Evolutionary conservation across 53 echinoderm and acorn worm species (phyloP).

Genomic region (Holothuria scabra): DNA sequence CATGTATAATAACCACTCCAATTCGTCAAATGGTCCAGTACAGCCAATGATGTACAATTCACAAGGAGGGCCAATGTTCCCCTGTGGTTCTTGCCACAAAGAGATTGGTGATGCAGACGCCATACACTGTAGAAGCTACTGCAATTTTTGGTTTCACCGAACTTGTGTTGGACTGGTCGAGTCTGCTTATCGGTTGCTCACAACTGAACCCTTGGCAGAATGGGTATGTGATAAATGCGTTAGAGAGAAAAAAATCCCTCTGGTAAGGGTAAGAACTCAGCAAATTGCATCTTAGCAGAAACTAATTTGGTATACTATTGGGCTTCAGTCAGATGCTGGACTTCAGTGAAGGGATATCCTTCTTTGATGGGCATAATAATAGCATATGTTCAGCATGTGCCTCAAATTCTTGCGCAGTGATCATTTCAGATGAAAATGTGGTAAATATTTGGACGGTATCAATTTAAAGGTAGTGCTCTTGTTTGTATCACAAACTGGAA

Average conservation of each 20-base stretch:
- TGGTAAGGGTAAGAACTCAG: conserved; percentile 81
- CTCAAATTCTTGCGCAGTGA: too few species aligned
- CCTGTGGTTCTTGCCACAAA: conserved; percentile 85
- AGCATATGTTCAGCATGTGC: too few species aligned
- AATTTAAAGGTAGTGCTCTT: too few species aligned
- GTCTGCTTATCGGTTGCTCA: conserved; percentile 81
- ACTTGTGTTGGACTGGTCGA: conserved; percentile 88
- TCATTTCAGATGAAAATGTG: too few species aligned
- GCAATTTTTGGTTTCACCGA: conserved; percentile 91
- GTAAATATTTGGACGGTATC: too few species aligned
- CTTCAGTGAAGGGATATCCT: too few species aligned
- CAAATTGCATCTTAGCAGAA: conserved; percentile 64
- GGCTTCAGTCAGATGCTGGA: background rate
- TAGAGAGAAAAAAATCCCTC: conserved; percentile 88
- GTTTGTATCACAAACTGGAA: too few species aligned
- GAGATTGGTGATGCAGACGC: conserved; percentile 91
- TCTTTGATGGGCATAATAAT: too few species aligned
- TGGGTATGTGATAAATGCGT: conserved; percentile 98
- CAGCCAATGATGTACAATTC: conserved; percentile 79
- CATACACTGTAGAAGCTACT: conserved; percentile 78
- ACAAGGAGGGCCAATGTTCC: conserved; percentile 67
- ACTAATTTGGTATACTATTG: background rate
- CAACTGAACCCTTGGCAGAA: conserved; percentile 81
- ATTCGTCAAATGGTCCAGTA: conserved; percentile 77
- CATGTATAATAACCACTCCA: conserved; percentile 52